Conservation (phyloP, 2,113 vertebrate species). For the Gnathonemus echidnorhynchus region DNA sequence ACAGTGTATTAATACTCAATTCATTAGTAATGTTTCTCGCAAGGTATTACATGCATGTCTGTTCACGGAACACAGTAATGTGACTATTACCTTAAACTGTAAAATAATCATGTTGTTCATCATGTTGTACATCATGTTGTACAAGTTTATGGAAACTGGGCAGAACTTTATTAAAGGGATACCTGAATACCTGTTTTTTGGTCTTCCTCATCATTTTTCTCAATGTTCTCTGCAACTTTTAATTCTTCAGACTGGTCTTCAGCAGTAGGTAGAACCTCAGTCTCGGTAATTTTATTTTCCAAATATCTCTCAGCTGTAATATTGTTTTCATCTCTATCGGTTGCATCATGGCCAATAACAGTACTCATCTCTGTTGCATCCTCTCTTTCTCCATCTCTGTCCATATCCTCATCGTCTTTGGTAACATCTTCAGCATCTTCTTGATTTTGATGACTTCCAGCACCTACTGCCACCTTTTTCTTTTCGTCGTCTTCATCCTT, state of each 20-base stretch:
- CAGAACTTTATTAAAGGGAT: not conserved
- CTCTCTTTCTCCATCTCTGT: not conserved
- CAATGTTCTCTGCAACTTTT: not conserved
- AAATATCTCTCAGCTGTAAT: not conserved
- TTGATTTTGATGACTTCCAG: not conserved
- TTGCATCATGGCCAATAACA: not conserved
- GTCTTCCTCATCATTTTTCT: not conserved
- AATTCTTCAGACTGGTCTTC: not conserved
- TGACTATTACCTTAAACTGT: not conserved
- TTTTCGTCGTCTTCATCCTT: not conserved
- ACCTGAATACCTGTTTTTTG: constrained; percentile 2
- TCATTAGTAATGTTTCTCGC: not conserved
- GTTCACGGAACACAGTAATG: not conserved
- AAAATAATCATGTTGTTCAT: not conserved
- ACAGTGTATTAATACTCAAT: no score
- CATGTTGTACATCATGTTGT: not conserved
- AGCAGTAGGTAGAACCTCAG: not conserved
- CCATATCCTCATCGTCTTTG: not conserved
- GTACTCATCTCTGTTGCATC: not conserved
- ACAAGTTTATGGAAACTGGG: not conserved
- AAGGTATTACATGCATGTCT: not conserved
- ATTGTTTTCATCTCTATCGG: not conserved
- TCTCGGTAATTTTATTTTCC: constrained; percentile 2
- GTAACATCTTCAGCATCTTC: not conserved
- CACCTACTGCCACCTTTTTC: not conserved